These are phyloP conservation scores for Anas bernieri DNA, from an alignment of 2,797 vertebrate species.

Conservation along the genomic window DNA sequence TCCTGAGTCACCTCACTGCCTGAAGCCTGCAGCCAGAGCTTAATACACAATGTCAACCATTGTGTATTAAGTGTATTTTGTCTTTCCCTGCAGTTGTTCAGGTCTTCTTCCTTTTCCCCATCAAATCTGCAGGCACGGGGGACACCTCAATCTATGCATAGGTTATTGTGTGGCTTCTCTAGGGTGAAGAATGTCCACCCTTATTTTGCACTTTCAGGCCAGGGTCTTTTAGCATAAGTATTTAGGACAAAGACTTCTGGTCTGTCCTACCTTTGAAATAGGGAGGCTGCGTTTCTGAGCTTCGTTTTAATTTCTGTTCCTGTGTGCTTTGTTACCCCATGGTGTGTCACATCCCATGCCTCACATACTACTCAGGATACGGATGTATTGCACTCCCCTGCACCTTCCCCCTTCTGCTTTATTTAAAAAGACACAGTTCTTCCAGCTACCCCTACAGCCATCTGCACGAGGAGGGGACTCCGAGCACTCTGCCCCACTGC, in stretches of 20 bases:
- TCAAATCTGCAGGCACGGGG: background rate
- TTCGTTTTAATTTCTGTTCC: background rate
- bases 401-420: background rate
- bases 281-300: background rate
- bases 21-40: background rate
- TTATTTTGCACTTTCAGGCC: background rate
- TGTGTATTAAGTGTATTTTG: background rate
- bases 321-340: background rate
- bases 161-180: background rate
- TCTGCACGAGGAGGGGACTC: background rate
- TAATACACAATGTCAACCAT: background rate
- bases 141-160: accelerated
- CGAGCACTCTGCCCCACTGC: background rate
- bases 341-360: background rate
- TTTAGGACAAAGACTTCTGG: background rate
- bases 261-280: background rate
- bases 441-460: background rate
- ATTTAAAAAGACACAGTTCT: background rate
- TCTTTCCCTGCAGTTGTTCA: background rate
- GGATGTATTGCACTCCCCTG: background rate
- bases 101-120: background rate
- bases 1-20: background rate
- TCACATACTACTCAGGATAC: accelerated
- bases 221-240: background rate
- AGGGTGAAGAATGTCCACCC: background rate